Evolutionary conservation across 2,888 invertebrate species (phyloP).

Genomic region (Erannis defoliaria): DNA sequence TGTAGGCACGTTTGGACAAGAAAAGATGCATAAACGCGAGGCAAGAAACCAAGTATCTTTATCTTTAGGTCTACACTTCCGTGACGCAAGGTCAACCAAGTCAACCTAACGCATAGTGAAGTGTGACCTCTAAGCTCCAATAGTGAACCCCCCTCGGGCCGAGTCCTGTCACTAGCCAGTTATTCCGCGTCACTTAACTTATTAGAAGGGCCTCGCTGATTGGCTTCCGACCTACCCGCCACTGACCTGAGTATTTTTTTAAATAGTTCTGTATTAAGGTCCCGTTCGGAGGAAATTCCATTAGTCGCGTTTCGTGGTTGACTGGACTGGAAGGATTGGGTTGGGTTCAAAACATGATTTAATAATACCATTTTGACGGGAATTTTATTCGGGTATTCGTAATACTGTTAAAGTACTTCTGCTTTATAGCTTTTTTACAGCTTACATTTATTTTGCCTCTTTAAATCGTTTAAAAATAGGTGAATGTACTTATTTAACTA

Average conservation of each 20-base stretch:
- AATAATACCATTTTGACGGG: slow-evolving; percentile 10
- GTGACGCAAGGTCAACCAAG: neutral
- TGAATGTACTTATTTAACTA: no score
- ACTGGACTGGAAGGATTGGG: slow-evolving; percentile 32
- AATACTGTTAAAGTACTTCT: no score
- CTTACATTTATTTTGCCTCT: no score
- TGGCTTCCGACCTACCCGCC: slow-evolving; percentile 49
- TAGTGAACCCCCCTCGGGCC: slow-evolving; percentile 39
- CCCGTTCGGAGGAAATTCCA: slow-evolving; percentile 34
- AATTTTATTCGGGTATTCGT: neutral
- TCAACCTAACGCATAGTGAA: slow-evolving; percentile 1
- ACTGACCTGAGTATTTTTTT: slow-evolving; percentile 50
- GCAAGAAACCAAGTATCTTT: no score
- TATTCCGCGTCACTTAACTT: slow-evolving; percentile 54
- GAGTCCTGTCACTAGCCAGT: slow-evolving; percentile 48
- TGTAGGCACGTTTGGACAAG: no score
- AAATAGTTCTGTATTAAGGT: slow-evolving; percentile 44
- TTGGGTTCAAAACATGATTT: slow-evolving; percentile 23
- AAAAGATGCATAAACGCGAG: no score
- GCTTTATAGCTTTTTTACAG: no score
- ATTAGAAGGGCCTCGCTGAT: slow-evolving; percentile 52
- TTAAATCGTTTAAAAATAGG: no score
- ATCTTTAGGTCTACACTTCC: no score
- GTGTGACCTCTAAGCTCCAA: slow-evolving; percentile 2
- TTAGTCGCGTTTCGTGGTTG: slow-evolving; percentile 41